Evolutionary conservation across 2,888 invertebrate genomes (phyloP), one percentile per base, ranked within the genome.

Genomic region (Synergus gifuensis): DNA sequence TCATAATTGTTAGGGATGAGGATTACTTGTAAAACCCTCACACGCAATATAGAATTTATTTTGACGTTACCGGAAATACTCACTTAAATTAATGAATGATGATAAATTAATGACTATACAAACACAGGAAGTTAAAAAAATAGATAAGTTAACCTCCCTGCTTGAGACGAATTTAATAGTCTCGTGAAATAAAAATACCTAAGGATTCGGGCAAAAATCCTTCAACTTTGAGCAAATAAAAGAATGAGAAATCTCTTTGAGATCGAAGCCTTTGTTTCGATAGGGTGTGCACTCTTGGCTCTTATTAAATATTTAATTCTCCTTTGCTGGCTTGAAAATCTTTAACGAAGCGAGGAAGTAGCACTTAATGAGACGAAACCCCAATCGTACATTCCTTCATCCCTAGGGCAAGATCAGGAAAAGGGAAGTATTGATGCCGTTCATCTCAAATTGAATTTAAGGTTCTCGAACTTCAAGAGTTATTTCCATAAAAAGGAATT

Each of bases 331-430:
- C 22, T 76, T 60, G 22, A 64, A 73, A 62, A 79, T 79, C 76
- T 76, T 76, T 78, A 79, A 81, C 81, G 80, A 79, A 81, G 77
- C 78, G 79, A 80, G 76, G 49, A 69, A 54, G 46, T 62, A 81
- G 79, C 69, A 49, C 76, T 79, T 81, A 83, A 83, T 83, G 82
- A 83, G 82, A 78, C 49, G 80, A 79, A 76, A 79, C 49, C 49
- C 69, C 69, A 69, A 69, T 69, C 69, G 49, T 49, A 16, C 49
- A 69, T 69, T 69, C 69, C 69, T 46, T 28, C 16, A 49, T n/a
- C 49, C 69, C 18, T 44, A n/a, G 42, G 28, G 69, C 42, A 7
- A 66, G 58, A 58, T 54, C 18, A 9, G 58, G 58, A 9, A 69
- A 69, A 28, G 22, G 69, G 46, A 16, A 49, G 28, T 69, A 69